Evolutionary conservation across 2,888 invertebrate species (phyloP).

Genomic region (Marronus borbonicus): DNA sequence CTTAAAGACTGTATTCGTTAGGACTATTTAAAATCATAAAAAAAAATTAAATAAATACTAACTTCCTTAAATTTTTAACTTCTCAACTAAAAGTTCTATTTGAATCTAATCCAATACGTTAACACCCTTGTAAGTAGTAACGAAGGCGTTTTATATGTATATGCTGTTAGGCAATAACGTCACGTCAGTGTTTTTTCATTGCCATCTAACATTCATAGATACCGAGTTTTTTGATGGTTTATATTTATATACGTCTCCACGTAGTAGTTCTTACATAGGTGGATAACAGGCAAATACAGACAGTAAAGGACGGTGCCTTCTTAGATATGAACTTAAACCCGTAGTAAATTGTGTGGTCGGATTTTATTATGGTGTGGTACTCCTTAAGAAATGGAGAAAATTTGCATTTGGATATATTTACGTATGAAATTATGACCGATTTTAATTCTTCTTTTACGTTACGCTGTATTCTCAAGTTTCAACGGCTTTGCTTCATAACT

Average conservation of each 20-base stretch:
- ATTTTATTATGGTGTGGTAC: constrained; percentile 25
- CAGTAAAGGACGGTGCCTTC: neutral
- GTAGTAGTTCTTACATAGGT: constrained; percentile 6
- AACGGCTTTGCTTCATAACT: constrained; percentile 20
- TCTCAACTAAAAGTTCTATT: neutral
- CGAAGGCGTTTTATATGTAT: neutral
- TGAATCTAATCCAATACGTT: neutral
- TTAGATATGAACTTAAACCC: neutral
- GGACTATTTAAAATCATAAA: too few relatives aligned
- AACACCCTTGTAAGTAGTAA: constrained; percentile 11
- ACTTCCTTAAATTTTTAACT: neutral
- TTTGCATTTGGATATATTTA: constrained; percentile 37
- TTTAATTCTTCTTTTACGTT: constrained; percentile 27
- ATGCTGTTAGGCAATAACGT: constrained; percentile 23
- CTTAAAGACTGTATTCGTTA: too few relatives aligned
- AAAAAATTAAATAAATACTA: too few relatives aligned
- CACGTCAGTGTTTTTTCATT: constrained; percentile 16
- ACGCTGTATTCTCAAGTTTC: constrained; percentile 17
- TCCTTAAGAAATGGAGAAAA: constrained; percentile 34
- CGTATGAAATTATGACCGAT: constrained; percentile 33
- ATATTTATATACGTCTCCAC: neutral
- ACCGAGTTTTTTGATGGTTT: neutral
- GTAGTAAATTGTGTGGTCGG: constrained; percentile 34
- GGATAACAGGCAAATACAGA: constrained; percentile 6
- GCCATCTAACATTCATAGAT: neutral